phyloP scores from a whole-genome alignment of 1,140 invertebrate genomes.

The Drosophila watanabei region DNA sequence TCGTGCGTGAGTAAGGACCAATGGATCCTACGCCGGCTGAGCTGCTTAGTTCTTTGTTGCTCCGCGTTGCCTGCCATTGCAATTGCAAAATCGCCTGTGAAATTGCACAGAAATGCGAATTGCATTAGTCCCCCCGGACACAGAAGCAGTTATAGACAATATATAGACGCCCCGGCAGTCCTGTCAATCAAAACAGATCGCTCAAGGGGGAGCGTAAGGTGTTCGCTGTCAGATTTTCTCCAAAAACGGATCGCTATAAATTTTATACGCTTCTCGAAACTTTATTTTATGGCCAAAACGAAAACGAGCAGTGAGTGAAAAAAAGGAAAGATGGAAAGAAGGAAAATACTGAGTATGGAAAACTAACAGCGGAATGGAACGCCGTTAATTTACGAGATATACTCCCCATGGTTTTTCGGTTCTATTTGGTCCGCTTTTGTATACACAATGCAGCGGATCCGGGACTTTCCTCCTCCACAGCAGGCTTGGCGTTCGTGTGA shows the following conservation, averaged over 20 bases:
- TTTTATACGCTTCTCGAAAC: constrained; percentile 84
- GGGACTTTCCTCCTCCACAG: constrained; percentile 14
- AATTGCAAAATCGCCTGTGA: constrained; percentile 74
- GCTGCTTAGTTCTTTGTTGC: constrained; percentile 73
- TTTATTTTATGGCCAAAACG: constrained; percentile 74
- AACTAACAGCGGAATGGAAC: constrained; percentile 57
- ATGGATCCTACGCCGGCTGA: constrained; percentile 34
- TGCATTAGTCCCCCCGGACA: constrained; percentile 54
- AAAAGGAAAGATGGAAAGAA: neutral
- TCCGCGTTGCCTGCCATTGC: constrained; percentile 62
- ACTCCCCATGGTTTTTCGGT: constrained; percentile 75
- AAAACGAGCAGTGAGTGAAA: constrained; percentile 35
- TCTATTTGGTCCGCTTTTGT: constrained; percentile 52
- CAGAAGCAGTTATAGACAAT: constrained; percentile 25
- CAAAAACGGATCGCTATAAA: constrained; percentile 71
- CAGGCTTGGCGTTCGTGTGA: constrained; percentile 60
- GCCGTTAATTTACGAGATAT: constrained; percentile 85
- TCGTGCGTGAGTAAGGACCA: constrained; percentile 55
- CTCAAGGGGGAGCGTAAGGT: constrained; percentile 55
- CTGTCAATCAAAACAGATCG: constrained; percentile 73
- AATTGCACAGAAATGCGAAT: constrained; percentile 80
- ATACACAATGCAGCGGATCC: constrained; percentile 63
- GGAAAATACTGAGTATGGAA: constrained; percentile 17
- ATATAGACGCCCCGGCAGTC: constrained; percentile 66
- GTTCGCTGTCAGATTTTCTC: constrained; percentile 78